Percentiles rank a stretch among this genome's conserved stretches.
Conservation (phyloP, 2,797 vertebrate species). For the Steatocranus sp. region DNA sequence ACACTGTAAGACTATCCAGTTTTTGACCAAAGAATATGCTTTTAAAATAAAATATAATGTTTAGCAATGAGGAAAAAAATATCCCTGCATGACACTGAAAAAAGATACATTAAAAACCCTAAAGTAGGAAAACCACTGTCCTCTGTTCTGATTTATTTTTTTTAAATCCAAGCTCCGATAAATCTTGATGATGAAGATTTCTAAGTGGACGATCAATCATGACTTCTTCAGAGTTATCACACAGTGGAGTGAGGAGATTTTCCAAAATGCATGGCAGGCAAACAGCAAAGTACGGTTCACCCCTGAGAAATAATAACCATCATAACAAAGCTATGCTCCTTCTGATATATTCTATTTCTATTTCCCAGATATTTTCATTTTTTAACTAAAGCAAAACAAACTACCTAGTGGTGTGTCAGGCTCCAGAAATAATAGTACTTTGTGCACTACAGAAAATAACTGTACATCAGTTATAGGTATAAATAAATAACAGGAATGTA, state of each 20-base stretch:
- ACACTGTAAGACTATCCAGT: not conserved
- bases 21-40: not conserved
- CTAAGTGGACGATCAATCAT: slow-evolving; percentile 38
- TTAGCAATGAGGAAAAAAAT: not conserved
- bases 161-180: slow-evolving; percentile 22
- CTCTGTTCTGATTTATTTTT: slow-evolving; percentile 12
- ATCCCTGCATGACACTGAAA: not conserved
- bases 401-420: not conserved
- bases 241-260: not conserved
- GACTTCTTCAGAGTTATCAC: not conserved
- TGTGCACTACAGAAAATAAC: not conserved
- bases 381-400: slow-evolving; percentile 1
- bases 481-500: too few relatives aligned
- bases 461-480: not conserved
- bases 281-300: not conserved
- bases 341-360: not conserved
- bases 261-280: not conserved
- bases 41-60: not conserved
- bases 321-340: not conserved
- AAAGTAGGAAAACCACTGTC: not conserved
- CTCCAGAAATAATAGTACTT: not conserved
- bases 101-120: not conserved
- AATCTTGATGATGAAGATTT: slow-evolving; percentile 23
- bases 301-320: not conserved
- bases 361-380: not conserved